Evolutionary conservation across 2,113 vertebrate genomes (phyloP).

Genomic region (Andinoacara biseriatus): DNA sequence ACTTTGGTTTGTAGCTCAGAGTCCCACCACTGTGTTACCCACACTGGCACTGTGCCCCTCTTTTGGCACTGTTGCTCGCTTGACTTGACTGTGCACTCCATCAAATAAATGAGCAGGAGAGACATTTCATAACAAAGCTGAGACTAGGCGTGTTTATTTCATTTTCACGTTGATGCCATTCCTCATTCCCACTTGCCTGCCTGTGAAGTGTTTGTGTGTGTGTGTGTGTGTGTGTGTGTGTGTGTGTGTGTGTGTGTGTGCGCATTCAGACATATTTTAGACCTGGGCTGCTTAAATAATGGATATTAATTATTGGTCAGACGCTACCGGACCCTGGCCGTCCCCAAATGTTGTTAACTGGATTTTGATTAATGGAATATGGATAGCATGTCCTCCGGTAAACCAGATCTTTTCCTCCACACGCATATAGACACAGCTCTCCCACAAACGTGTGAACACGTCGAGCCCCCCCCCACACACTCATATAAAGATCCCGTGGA

Average conservation of each 20-base stretch:
- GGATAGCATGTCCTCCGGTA: slow-evolving; percentile 53
- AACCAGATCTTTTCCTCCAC: slow-evolving; percentile 2
- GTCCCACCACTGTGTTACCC: neutral
- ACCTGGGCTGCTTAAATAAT: slow-evolving; percentile 59
- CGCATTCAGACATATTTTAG: slow-evolving; percentile 11
- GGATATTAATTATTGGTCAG: slow-evolving; percentile 71
- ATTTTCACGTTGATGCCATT: slow-evolving; percentile 53
- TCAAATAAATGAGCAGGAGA: slow-evolving; percentile 74
- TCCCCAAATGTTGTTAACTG: slow-evolving; percentile 71
- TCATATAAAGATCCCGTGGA: slow-evolving; percentile 60
- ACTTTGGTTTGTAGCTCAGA: slow-evolving; percentile 40
- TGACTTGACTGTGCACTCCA: slow-evolving; percentile 62
- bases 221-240: neutral
- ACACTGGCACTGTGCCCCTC: neutral
- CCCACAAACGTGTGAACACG: slow-evolving; percentile 32
- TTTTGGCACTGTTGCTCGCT: slow-evolving; percentile 44
- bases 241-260: neutral
- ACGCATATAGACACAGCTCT: slow-evolving; percentile 16
- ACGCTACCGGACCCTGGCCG: slow-evolving; percentile 50
- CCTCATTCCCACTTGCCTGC: slow-evolving; percentile 2
- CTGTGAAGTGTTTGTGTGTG: slow-evolving; percentile 15
- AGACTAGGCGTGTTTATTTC: slow-evolving; percentile 71
- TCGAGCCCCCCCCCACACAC: slow-evolving; percentile 26
- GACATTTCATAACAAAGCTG: slow-evolving; percentile 71
- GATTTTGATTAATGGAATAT: slow-evolving; percentile 77